phyloP scores from a whole-genome alignment of 2,113 vertebrate species.

The Mobula hypostoma region DNA sequence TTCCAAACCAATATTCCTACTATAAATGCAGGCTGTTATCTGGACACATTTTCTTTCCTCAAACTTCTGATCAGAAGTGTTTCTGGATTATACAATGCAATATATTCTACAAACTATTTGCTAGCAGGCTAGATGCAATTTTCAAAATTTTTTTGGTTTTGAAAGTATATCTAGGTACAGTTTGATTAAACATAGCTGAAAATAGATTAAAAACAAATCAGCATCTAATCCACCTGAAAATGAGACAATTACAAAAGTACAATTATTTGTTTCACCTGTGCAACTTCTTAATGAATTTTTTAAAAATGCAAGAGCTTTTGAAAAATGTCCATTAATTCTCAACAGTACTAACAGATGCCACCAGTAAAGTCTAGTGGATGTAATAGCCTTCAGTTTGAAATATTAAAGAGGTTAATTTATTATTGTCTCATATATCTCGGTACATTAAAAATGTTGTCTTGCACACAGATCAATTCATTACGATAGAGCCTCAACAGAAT shows the following conservation, averaged over 20 bases:
- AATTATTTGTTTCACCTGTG: background rate
- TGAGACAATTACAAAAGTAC: background rate
- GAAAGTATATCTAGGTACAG: background rate
- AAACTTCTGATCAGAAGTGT: background rate
- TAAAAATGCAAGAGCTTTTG: too few relatives aligned
- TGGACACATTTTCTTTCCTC: background rate
- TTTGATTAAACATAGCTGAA: background rate
- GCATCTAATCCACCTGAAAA: background rate
- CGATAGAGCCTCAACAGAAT: too few relatives aligned
- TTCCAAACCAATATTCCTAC: background rate
- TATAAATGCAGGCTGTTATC: background rate
- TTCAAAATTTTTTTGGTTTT: background rate
- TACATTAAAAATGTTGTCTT: too few relatives aligned
- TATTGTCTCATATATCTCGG: too few relatives aligned
- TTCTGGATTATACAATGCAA: background rate
- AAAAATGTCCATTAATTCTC: too few relatives aligned
- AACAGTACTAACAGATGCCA: too few relatives aligned
- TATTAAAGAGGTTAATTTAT: too few relatives aligned
- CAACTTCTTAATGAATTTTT: too few relatives aligned
- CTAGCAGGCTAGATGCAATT: background rate
- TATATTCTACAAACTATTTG: background rate
- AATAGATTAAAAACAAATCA: too few relatives aligned
- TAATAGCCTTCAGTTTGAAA: too few relatives aligned
- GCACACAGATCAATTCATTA: too few relatives aligned
- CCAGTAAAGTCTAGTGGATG: too few relatives aligned